A percentile compares a stretch with the other conserved stretches of the same genome.
Conservation (phyloP, 1,140 invertebrate species). For the Leucophenga varia region DNA sequence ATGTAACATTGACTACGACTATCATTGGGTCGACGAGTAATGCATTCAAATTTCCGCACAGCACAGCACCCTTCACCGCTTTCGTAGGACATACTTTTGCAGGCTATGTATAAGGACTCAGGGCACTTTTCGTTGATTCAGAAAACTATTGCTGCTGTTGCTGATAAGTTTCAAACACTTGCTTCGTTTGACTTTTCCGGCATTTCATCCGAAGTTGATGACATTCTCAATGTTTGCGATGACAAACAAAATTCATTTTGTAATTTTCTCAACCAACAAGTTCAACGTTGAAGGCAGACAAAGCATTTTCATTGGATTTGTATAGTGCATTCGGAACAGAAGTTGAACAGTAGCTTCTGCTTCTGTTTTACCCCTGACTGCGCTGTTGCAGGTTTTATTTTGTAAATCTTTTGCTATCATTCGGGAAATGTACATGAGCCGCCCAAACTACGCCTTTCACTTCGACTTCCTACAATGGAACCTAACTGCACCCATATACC, state of each 20-base stretch:
- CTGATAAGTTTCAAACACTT: constrained; percentile 55
- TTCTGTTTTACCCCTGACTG: constrained; percentile 43
- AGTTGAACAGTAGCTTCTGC: constrained; percentile 7
- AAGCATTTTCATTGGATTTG: too few relatives aligned
- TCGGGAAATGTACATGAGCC: constrained; percentile 5
- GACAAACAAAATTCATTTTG: constrained; percentile 48
- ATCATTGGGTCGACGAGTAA: too few relatives aligned
- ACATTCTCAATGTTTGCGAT: constrained; percentile 44
- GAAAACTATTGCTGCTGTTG: too few relatives aligned
- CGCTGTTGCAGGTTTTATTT: too few relatives aligned
- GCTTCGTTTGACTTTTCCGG: constrained; percentile 52
- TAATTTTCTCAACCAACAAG: constrained; percentile 39
- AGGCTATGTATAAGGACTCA: too few relatives aligned
- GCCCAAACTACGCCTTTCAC: too few relatives aligned
- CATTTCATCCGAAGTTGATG: constrained; percentile 49
- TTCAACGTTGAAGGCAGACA: constrained; percentile 21
- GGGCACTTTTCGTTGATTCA: too few relatives aligned
- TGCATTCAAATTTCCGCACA: too few relatives aligned
- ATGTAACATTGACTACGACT: too few relatives aligned
- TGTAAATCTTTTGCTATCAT: constrained; percentile 1
- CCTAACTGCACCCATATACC: constrained; percentile 18
- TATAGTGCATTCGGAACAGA: not conserved
- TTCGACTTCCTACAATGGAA: constrained; percentile 36
- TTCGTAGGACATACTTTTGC: too few relatives aligned
- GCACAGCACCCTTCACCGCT: too few relatives aligned